These are phyloP conservation scores for Hydropotes inermis DNA, from an alignment of 2,113 vertebrate species.

Conservation along the genomic window DNA sequence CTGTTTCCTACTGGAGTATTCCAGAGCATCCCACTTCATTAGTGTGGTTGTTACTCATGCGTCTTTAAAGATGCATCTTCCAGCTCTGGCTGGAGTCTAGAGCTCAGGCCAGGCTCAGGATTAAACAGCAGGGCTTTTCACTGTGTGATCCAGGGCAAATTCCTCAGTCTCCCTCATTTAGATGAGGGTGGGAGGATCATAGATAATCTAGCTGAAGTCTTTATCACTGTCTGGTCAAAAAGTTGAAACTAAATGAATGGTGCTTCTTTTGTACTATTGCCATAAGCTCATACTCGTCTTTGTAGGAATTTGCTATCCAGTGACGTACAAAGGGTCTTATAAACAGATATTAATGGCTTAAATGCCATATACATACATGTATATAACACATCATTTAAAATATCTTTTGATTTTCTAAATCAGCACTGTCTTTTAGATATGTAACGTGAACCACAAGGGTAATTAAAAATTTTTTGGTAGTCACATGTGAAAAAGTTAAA, in stretches of 20 bases:
- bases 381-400: background rate
- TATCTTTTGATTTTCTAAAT: background rate
- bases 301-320: background rate
- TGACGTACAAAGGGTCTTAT: background rate
- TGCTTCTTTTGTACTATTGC: background rate
- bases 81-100: background rate
- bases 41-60: background rate
- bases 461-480: background rate
- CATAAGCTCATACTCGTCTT: background rate
- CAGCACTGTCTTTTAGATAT: background rate
- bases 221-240: background rate
- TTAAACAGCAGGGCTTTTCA: background rate
- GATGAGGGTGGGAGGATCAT: background rate
- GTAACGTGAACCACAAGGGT: background rate
- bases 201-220: background rate
- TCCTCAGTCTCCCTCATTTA: background rate
- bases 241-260: background rate
- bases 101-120: background rate
- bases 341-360: background rate
- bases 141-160: background rate
- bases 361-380: background rate
- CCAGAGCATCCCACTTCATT: background rate
- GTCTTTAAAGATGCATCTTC: background rate
- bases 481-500: background rate
- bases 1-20: background rate